Conservation (phyloP, 2,113 vertebrate species). For the Cyanoderma ruficeps region DNA sequence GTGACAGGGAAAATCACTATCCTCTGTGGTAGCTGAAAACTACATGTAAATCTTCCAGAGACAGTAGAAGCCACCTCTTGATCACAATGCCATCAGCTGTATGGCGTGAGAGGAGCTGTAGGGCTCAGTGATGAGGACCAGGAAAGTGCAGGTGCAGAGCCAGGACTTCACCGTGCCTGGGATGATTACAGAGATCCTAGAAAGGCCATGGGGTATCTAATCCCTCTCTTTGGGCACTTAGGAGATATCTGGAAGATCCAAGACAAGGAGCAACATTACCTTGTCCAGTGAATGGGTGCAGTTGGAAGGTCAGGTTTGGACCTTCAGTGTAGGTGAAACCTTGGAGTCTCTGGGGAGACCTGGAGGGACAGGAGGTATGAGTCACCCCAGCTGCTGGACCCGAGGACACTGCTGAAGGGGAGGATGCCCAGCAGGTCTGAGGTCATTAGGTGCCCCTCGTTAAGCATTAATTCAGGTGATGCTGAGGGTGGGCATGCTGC, state of each 20-base stretch:
- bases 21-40: background rate
- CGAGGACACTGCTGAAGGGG: background rate
- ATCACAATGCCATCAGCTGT: background rate
- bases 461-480: background rate
- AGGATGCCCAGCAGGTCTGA: background rate
- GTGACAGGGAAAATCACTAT: background rate
- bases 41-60: background rate
- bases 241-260: background rate
- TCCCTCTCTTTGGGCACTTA: background rate
- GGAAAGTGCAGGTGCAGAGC: background rate
- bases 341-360: background rate
- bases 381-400: background rate
- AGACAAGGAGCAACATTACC: background rate
- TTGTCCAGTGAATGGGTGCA: background rate
- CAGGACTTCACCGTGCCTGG: background rate
- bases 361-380: background rate
- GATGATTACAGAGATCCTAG: background rate
- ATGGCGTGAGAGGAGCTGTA: rapidly evolving
- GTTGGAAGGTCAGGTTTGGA: background rate
- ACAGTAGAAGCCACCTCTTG: background rate
- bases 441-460: rapidly evolving
- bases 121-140: background rate
- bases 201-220: background rate
- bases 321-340: background rate
- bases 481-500: background rate